Evolutionary conservation across 2,797 vertebrate species (phyloP).

Genomic region (Coendou prehensilis): DNA sequence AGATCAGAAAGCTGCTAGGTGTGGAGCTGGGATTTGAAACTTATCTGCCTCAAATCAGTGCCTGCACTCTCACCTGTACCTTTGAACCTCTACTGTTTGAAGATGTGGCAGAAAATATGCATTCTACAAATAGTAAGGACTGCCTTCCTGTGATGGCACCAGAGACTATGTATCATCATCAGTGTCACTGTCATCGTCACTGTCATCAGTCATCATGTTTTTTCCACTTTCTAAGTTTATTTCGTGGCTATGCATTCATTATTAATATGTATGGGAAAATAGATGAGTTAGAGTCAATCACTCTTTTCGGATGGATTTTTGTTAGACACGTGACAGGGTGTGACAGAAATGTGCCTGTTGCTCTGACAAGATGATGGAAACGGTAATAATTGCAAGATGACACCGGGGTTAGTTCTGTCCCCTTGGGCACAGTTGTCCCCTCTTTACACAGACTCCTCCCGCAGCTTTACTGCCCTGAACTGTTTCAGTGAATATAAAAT

Average conservation of each 20-base stretch:
- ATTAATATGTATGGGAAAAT: neutral
- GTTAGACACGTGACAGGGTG: neutral
- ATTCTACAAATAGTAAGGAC: neutral
- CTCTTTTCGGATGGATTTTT: slow-evolving; percentile 2
- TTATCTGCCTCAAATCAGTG: neutral
- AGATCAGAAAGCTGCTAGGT: neutral
- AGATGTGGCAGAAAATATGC: neutral
- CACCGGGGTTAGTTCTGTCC: neutral
- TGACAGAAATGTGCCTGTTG: neutral
- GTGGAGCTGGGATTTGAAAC: neutral
- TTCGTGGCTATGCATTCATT: neutral
- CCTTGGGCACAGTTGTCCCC: rapidly evolving
- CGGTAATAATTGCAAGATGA: neutral
- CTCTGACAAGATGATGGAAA: neutral
- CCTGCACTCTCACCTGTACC: neutral
- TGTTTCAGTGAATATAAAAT: neutral
- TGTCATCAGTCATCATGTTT: too few relatives aligned
- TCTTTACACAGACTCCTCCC: neutral
- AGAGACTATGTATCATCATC: neutral
- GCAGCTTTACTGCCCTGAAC: neutral
- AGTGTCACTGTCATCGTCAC: neutral
- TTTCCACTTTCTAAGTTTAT: neutral
- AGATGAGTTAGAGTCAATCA: neutral
- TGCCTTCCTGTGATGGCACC: neutral
- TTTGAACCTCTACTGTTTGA: neutral